Evolutionary conservation across 2,888 invertebrate genomes (phyloP).

Genomic region (Emesis furor): DNA sequence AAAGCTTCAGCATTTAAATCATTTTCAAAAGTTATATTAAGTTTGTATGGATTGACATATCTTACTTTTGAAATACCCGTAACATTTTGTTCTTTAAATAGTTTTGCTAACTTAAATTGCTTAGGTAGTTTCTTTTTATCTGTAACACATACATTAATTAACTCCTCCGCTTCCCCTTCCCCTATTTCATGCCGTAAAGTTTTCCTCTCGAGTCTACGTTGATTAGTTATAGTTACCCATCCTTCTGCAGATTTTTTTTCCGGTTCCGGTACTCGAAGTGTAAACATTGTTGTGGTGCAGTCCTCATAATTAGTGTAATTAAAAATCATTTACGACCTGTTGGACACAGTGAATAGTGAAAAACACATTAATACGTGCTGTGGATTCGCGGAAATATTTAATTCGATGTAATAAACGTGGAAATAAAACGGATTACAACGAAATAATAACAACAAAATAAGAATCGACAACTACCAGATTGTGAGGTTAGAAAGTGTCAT

Average conservation of each 20-base stretch:
- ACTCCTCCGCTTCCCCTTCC: not conserved
- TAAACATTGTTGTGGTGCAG: not conserved
- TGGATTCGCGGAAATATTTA: not conserved
- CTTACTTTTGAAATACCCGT: not conserved
- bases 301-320: not conserved
- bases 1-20: not conserved
- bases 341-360: not conserved
- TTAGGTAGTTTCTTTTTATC: not conserved
- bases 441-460: not conserved
- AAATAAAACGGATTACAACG: slow-evolving; percentile 15
- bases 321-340: not conserved
- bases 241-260: not conserved
- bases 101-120: not conserved
- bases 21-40: not conserved
- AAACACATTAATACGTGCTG: not conserved
- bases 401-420: not conserved
- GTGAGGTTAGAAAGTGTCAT: not conserved
- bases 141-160: not conserved
- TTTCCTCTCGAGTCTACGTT: not conserved
- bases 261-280: slow-evolving; percentile 11
- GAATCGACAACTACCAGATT: not conserved
- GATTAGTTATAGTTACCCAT: not conserved
- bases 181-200: not conserved
- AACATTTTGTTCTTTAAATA: not conserved
- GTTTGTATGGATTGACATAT: not conserved